Base-by-base conservation (phyloP, 2,888 invertebrate species). In the Druceiella hillmani region DNA sequence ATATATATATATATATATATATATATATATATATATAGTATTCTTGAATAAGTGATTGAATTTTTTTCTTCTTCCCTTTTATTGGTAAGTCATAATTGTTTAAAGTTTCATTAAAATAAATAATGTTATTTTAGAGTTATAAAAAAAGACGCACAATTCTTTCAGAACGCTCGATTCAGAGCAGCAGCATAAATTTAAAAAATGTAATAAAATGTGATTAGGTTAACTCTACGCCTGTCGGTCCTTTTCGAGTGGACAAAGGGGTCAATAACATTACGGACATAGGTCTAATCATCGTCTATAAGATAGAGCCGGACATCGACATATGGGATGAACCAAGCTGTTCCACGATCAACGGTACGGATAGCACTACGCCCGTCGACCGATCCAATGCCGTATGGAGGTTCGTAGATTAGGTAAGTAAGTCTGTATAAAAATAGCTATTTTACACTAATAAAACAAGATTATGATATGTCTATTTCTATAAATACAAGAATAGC, bases 331-430 rank as follows among this genome's bases (percentile, higher is more conserved):
- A 54, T 0, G 62, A 69, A 36, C 49, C 58, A 1, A 61, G 64
- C 45, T 80, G 80, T 50, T 74, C 74, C 3, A 56, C 53, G 50
- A 59, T 80, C 27, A 68, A 65, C 39, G 79, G 79, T 0, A 69
- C 74, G 0, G 79, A 80, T 50, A 57, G 71, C 0, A 56, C 76
- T 0, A 64, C 75, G 0, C 76, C 76, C 0, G 62, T 75, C 13
- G 55, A 64, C 4, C 58, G 61, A 31, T 52, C 46, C 7, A 52
- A 62, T 3, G 57, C 64, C 1, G 59, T 63, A 20, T 80, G 79
- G 66, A 68, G 78, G 75, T 76, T 49, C 47, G 50, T 43, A n/a
- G n/a, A n/a, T n/a, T n/a, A n/a, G n/a, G n/a, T n/a, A n/a, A n/a
- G n/a, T n/a, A n/a, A n/a, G n/a, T n/a, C n/a, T n/a, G n/a, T n/a